These are phyloP conservation scores for Oxyteleia sp. DNA, from an alignment of 2,888 invertebrate genomes.

Conservation along the genomic window DNA sequence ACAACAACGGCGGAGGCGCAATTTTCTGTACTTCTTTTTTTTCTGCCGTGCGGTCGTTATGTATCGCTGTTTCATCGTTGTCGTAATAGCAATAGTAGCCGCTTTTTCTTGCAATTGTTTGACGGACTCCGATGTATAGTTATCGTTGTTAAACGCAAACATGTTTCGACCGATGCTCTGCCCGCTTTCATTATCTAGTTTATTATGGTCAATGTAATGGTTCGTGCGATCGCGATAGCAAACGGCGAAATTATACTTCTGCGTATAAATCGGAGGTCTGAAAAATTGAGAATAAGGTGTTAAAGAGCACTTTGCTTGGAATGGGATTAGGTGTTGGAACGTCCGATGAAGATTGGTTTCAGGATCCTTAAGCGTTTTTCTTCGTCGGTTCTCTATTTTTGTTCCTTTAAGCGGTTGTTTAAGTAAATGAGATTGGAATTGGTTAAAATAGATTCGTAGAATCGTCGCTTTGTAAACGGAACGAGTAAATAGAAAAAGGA, in stretches of 20 bases:
- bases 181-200: slow-evolving; percentile 67
- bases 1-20: slow-evolving; percentile 77
- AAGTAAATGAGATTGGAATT: slow-evolving; percentile 37
- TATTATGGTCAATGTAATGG: slow-evolving; percentile 60
- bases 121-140: slow-evolving; percentile 34
- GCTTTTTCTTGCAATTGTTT: slow-evolving; percentile 58
- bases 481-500: slow-evolving; percentile 9
- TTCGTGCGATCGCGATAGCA: slow-evolving; percentile 35
- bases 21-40: slow-evolving; percentile 83
- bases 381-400: slow-evolving; percentile 40
- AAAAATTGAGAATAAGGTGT: slow-evolving; percentile 59
- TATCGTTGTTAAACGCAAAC: slow-evolving; percentile 46
- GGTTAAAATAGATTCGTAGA: slow-evolving; percentile 5
- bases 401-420: slow-evolving; percentile 20
- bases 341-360: slow-evolving; percentile 22
- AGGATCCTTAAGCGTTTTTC: slow-evolving; percentile 11
- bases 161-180: slow-evolving; percentile 27
- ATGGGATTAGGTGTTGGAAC: slow-evolving; percentile 52
- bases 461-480: slow-evolving; percentile 5
- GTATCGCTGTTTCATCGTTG: slow-evolving; percentile 44
- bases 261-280: slow-evolving; percentile 22
- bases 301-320: slow-evolving; percentile 49
- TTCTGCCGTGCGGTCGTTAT: slow-evolving; percentile 47
- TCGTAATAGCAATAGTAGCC: slow-evolving; percentile 52
- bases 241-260: slow-evolving; percentile 55